Percentiles rank a stretch among this genome's conserved stretches.
Conservation (phyloP, 64 coral and sea anemone genomes). For the Montipora foliosa region DNA sequence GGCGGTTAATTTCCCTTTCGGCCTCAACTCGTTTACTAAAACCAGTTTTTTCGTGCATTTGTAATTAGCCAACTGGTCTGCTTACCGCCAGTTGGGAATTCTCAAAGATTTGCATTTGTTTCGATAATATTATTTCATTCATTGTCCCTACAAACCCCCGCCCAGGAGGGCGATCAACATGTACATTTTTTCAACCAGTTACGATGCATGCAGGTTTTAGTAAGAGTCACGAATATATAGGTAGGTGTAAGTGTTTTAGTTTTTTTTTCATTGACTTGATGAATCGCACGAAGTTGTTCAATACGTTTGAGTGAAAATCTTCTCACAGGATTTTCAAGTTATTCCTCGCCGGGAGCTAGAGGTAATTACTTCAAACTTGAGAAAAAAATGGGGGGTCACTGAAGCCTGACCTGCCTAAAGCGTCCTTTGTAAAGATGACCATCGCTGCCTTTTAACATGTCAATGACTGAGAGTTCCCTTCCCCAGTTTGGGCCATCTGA, state of each 20-base stretch:
- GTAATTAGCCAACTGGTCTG: too few species aligned
- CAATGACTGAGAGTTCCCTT: slow-evolving; percentile 89
- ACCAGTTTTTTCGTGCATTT: too few species aligned
- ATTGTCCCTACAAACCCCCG: too few species aligned
- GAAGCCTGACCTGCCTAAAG: slow-evolving; percentile 34
- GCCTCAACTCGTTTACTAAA: too few species aligned
- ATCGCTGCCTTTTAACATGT: slow-evolving; percentile 87
- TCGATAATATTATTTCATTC: too few species aligned
- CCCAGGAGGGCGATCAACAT: too few species aligned
- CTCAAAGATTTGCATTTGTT: too few species aligned
- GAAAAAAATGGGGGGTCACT: background rate
- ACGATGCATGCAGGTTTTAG: background rate
- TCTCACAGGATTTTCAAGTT: background rate
- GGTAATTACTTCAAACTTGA: too few species aligned
- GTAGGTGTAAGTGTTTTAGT: background rate
- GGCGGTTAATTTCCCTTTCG: too few species aligned
- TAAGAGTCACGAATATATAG: background rate
- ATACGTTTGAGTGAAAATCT: background rate
- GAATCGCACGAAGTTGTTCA: background rate
- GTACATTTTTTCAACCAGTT: too few species aligned
- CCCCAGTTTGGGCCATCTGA: slow-evolving; percentile 59
- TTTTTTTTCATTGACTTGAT: background rate
- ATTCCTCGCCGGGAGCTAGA: too few species aligned
- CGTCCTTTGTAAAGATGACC: slow-evolving; percentile 84
- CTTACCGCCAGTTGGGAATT: too few species aligned